Evolutionary conservation across 2,797 vertebrate genomes (phyloP), one percentile per base, ranked within the genome.

Genomic region (Sardinella longiceps): DNA sequence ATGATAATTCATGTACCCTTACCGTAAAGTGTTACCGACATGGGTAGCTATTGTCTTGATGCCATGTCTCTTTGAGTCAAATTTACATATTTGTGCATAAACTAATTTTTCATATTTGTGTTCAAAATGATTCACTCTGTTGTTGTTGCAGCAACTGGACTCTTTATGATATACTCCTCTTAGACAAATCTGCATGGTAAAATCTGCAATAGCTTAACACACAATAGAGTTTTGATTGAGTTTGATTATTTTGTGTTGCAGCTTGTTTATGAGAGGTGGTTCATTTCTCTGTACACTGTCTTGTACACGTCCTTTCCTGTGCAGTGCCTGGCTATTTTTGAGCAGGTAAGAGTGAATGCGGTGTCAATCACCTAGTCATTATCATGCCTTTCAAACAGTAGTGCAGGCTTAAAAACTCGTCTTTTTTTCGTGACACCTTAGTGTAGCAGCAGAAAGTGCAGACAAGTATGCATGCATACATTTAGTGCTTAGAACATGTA

Each of bases 261-360:
- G 98, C 93, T 95, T 6, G 89, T 98, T 60, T 97, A 97, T 0
- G 98, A 99, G 88, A 93, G 93, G 11, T 99, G 98, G 98, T 98
- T 97, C 93, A 95, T 99, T 11, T 94, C 95, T 0, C 84, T 98
- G 43, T 99, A 97, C 92, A 97, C 96, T 2, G 89, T 95, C 70
- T 84, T 96, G 15, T 99, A 98, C 91, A 97, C 95, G 0, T 89
- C 96, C 0, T 50, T 85, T 5, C 97, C 97, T 0, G 80, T 96
- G 30, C 88, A 99, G 84, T 95, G 94, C 37, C 0, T 97, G 10
- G 97, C 96, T 5, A 86, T 98, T 77, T 95, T 99, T 60, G 97
- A 99, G 89, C 96, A 99, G 97, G 98, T 99, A 87, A 91, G 90
- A 85, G n/a, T 10, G 23, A n/a, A 5, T 25, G 2, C n/a, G n/a